phyloP scores from a whole-genome alignment of 2,888 invertebrate species.

The Hermaeophaga mercurialis region DNA sequence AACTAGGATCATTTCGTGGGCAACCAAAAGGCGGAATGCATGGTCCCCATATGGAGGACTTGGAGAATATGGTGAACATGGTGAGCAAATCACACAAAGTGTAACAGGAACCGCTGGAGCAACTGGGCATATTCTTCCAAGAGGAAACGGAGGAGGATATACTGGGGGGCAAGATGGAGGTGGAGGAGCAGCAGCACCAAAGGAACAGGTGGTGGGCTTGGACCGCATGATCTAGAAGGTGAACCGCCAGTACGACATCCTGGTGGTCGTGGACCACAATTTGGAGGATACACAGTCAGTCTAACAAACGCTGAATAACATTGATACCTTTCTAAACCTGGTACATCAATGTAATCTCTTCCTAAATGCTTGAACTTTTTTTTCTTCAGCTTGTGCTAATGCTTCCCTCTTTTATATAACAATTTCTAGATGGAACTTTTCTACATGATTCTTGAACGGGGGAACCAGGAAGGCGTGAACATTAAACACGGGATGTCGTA shows the following conservation, averaged over 20 bases:
- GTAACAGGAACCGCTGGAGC: conserved; percentile 42
- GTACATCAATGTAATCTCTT: conserved; percentile 28
- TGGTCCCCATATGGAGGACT: conserved; percentile 27
- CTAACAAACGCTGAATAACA: conserved; percentile 52
- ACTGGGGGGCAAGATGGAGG: conserved; percentile 47
- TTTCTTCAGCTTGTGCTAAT: too few species aligned
- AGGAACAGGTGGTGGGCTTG: conserved; percentile 16
- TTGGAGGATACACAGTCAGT: conserved; percentile 42
- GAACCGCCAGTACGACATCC: conserved; percentile 30
- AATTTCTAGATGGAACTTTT: too few species aligned
- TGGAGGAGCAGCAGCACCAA: conserved; percentile 18
- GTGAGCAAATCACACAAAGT: conserved; percentile 35
- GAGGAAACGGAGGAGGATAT: conserved; percentile 46
- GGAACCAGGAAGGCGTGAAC: too few species aligned
- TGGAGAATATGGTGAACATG: conserved; percentile 31
- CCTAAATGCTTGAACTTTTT: conserved; percentile 52
- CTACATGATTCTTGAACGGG: too few species aligned
- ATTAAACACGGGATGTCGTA: too few species aligned
- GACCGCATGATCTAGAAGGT: conserved; percentile 11
- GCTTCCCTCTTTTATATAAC: too few species aligned
- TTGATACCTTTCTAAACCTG: conserved; percentile 48
- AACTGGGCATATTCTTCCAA: conserved; percentile 44
- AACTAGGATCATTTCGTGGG: conserved; percentile 30
- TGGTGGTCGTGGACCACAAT: conserved; percentile 20
- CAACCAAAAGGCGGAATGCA: conserved; percentile 31